These are phyloP conservation scores for Miichthys miiuy DNA, from an alignment of 2,797 vertebrate species.

Conservation along the genomic window DNA sequence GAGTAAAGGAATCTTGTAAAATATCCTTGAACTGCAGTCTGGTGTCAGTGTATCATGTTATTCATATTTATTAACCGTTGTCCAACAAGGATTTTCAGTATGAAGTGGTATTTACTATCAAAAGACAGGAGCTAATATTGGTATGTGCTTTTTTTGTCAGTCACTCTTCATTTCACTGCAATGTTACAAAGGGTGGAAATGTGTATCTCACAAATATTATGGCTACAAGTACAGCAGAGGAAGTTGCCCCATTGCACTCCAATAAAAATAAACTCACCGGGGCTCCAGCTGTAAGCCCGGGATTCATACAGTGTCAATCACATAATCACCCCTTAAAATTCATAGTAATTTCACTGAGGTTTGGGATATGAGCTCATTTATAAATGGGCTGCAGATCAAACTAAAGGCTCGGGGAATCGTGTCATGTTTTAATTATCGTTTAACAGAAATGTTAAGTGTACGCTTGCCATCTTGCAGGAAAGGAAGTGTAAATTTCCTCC, in stretches of 20 bases:
- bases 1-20: background rate
- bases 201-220: constrained; percentile 41
- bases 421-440: constrained; percentile 75
- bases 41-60: background rate
- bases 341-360: constrained; percentile 57
- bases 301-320: constrained; percentile 70
- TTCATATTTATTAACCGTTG: background rate
- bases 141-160: constrained; percentile 9
- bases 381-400: constrained; percentile 68
- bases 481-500: constrained; percentile 51
- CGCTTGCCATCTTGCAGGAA: constrained; percentile 35
- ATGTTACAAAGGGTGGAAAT: constrained; percentile 25
- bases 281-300: constrained; percentile 57
- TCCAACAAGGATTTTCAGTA: background rate
- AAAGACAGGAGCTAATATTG: background rate
- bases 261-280: constrained; percentile 61
- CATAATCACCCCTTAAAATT: constrained; percentile 65
- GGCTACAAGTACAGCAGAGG: constrained; percentile 1
- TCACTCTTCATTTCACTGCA: constrained; percentile 17
- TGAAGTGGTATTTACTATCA: constrained; percentile 9
- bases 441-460: constrained; percentile 58
- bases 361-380: constrained; percentile 71
- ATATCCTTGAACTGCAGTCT: background rate
- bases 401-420: constrained; percentile 51
- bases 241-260: constrained; percentile 43